phyloP scores from a whole-genome alignment of 2,888 invertebrate species.

The Epinotia bilunana region DNA sequence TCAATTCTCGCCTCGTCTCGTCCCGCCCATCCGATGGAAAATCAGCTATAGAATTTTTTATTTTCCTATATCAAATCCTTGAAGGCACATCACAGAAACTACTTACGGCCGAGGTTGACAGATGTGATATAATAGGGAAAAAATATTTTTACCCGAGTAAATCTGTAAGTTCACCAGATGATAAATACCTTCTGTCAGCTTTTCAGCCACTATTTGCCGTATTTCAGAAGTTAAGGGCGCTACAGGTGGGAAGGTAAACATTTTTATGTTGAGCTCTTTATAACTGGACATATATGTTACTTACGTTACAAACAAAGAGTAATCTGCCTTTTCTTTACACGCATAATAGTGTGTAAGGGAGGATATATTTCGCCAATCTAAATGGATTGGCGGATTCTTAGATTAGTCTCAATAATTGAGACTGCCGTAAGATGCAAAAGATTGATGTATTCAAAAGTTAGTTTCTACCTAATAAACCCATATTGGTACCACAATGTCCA shows the following conservation, averaged over 20 bases:
- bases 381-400: too few relatives aligned
- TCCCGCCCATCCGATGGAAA: too few relatives aligned
- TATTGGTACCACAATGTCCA: too few relatives aligned
- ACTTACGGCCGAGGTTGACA: not conserved
- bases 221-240: not conserved
- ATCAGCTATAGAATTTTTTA: too few relatives aligned
- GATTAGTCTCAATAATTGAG: too few relatives aligned
- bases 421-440: too few relatives aligned
- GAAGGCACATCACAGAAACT: not conserved
- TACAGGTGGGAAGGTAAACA: slow-evolving; percentile 3
- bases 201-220: not conserved
- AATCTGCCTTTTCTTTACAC: not conserved
- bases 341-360: too few relatives aligned
- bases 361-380: too few relatives aligned
- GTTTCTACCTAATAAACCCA: too few relatives aligned
- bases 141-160: not conserved
- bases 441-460: too few relatives aligned
- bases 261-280: not conserved
- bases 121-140: not conserved
- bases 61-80: too few relatives aligned
- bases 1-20: too few relatives aligned
- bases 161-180: not conserved
- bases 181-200: not conserved
- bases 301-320: not conserved
- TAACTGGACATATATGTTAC: not conserved